Base-by-base conservation (phyloP, 2,888 invertebrate species). In the Xanthia icteritia region DNA sequence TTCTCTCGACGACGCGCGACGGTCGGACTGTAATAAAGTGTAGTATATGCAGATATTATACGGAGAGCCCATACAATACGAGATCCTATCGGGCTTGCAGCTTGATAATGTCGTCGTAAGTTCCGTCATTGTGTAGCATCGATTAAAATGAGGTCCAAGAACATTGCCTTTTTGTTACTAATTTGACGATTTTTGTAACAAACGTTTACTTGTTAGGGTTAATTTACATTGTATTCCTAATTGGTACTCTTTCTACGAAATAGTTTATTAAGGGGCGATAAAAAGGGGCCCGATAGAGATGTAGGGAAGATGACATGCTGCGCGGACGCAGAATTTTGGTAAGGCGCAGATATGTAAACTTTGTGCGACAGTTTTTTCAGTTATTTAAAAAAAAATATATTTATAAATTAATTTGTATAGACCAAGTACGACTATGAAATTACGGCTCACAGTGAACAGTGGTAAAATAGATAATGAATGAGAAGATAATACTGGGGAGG, bases 191-290 rank as follows among this genome's bases (percentile, higher is more conserved):
- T 66, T 6, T 56, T 27, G 20, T 48, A 64, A 42, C 63, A 75
- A 60, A 31, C 3, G 27, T 51, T 13, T 56, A 17, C 42, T 36
- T 51, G 3, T 58, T 48, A 39, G 4, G 8, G n/a, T 63, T 42
- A 0, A 51, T 73, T 78, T 58, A 54, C 31, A 39, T 8, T 56
- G 56, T 45, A 56, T 51, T 42, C n/a, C 20, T 60, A 77, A 77
- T 79, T 79, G 51, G 31, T 79, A 42, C 0, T 48, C 23, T 60
- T n/a, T 0, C 1, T 31, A 51, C 11, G 39, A 39, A 56, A 54
- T 23, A 15, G 20, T 15, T 45, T 27, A 9, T 60, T 27, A 3
- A 36, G 27, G 5, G 36, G 73, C 56, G 17, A 31, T 72, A 13
- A 17, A 31, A 31, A 31, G 23, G 8, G 6, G 20, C 11, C n/a